Evolutionary conservation across 2,113 vertebrate genomes (phyloP).

Genomic region (Petroica traversi): DNA sequence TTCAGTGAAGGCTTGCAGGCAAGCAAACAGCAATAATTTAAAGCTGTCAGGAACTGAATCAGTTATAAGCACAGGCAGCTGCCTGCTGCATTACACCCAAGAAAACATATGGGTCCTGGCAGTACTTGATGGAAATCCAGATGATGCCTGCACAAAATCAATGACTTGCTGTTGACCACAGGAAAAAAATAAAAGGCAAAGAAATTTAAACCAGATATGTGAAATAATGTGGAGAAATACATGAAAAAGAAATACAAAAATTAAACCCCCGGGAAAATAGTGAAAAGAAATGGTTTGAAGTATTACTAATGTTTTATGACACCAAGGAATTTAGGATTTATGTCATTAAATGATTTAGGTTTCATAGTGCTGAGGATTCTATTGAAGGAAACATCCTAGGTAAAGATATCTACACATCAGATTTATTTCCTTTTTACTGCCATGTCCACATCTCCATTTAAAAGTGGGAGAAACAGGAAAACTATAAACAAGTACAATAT

Average conservation of each 20-base stretch:
- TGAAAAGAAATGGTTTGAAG: neutral
- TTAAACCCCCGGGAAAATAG: neutral
- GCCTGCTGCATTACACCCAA: neutral
- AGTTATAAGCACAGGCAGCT: neutral
- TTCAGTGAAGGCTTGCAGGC: neutral
- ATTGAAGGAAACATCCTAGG: neutral
- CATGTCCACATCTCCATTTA: neutral
- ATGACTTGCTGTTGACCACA: neutral
- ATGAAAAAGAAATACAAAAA: neutral
- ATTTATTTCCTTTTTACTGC: neutral
- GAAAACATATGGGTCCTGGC: neutral
- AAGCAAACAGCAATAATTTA: slow-evolving; percentile 15
- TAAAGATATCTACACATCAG: neutral
- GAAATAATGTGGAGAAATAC: neutral
- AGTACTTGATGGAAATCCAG: neutral
- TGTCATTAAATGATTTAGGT: neutral
- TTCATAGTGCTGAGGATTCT: neutral
- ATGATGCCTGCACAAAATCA: neutral
- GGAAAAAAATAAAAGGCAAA: neutral
- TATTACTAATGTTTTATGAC: neutral
- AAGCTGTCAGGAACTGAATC: slow-evolving; percentile 6
- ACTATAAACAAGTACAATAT: neutral
- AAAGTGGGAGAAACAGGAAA: neutral
- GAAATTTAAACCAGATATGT: neutral
- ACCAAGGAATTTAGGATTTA: neutral